These are phyloP conservation scores for Homarus americanus DNA, from an alignment of 1,140 invertebrate genomes.

Conservation along the genomic window DNA sequence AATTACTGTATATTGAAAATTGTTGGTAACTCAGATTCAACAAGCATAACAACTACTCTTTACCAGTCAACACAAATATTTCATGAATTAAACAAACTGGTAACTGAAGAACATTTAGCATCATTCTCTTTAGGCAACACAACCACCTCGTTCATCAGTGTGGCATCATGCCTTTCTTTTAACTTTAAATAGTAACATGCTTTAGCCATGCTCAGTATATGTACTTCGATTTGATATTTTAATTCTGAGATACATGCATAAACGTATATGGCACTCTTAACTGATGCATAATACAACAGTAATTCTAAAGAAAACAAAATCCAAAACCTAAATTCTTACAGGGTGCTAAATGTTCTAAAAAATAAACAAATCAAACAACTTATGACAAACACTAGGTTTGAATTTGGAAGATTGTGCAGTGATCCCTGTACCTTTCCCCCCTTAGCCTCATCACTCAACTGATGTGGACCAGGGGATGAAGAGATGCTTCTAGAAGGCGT, in stretches of 20 bases:
- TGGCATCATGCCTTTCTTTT: constrained; percentile 35
- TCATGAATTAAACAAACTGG: constrained; percentile 56
- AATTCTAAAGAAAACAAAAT: constrained; percentile 24
- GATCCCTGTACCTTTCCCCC: constrained; percentile 72
- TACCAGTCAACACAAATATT: constrained; percentile 36
- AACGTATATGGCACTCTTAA: constrained; percentile 21
- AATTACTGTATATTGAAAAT: constrained; percentile 30
- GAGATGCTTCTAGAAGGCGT: constrained; percentile 49
- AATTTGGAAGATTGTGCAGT: constrained; percentile 62
- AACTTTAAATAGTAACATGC: constrained; percentile 42
- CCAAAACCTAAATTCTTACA: constrained; percentile 7
- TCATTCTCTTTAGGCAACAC: constrained; percentile 50
- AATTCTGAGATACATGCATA: constrained; percentile 35
- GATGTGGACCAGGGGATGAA: constrained; percentile 35
- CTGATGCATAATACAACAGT: constrained; percentile 37
- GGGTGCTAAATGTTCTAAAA: constrained; percentile 63
- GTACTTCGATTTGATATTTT: constrained; percentile 14
- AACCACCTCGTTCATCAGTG: constrained; percentile 3
- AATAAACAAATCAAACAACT: constrained; percentile 56
- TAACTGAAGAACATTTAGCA: constrained; percentile 64
- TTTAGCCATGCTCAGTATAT: constrained; percentile 39
- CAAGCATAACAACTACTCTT: constrained; percentile 61
- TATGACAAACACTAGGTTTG: constrained; percentile 52
- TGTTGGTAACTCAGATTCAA: constrained; percentile 27
- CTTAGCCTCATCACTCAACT: constrained; percentile 44